A percentile compares a stretch with the other conserved stretches of the same genome.
phyloP scores from a whole-genome alignment of 2,888 invertebrate species.

The Ectropis crepuscularia region DNA sequence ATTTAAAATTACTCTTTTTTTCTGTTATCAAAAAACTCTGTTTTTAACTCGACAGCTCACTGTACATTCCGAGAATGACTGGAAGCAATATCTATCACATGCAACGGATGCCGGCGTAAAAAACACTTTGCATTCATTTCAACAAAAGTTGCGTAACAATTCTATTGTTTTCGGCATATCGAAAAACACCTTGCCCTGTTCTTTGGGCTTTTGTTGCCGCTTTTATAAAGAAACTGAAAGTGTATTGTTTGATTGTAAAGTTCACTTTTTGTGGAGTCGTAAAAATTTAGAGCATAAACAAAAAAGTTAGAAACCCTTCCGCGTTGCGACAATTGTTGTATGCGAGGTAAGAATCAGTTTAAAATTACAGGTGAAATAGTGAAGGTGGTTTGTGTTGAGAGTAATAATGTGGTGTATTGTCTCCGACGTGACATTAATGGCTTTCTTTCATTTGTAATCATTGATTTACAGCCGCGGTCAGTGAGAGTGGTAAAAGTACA shows the following conservation, averaged over 20 bases:
- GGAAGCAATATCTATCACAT: slow-evolving; percentile 47
- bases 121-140: slow-evolving; percentile 54
- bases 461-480: slow-evolving; percentile 74
- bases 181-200: slow-evolving; percentile 79
- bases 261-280: slow-evolving; percentile 68
- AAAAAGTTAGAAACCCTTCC: slow-evolving; percentile 77
- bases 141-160: slow-evolving; percentile 71
- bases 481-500: slow-evolving; percentile 52
- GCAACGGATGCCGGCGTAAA: slow-evolving; percentile 43
- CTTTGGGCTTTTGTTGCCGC: slow-evolving; percentile 54
- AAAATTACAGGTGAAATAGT: slow-evolving; percentile 81
- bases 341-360: slow-evolving; percentile 67
- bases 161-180: slow-evolving; percentile 66
- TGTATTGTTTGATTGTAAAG: slow-evolving; percentile 69
- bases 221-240: slow-evolving; percentile 84
- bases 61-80: slow-evolving; percentile 61
- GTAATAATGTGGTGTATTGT: slow-evolving; percentile 76
- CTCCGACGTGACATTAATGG: slow-evolving; percentile 67
- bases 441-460: slow-evolving; percentile 75
- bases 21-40: slow-evolving; percentile 55
- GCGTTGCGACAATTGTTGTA: slow-evolving; percentile 68
- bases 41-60: slow-evolving; percentile 39
- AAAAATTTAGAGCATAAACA: slow-evolving; percentile 81
- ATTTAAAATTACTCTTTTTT: slow-evolving; percentile 54
- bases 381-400: slow-evolving; percentile 71